A percentile compares a stretch with the other conserved stretches of the same genome.
These are phyloP conservation scores for Danio choprae DNA, from an alignment of 2,797 vertebrate genomes.

Conservation along the genomic window DNA sequence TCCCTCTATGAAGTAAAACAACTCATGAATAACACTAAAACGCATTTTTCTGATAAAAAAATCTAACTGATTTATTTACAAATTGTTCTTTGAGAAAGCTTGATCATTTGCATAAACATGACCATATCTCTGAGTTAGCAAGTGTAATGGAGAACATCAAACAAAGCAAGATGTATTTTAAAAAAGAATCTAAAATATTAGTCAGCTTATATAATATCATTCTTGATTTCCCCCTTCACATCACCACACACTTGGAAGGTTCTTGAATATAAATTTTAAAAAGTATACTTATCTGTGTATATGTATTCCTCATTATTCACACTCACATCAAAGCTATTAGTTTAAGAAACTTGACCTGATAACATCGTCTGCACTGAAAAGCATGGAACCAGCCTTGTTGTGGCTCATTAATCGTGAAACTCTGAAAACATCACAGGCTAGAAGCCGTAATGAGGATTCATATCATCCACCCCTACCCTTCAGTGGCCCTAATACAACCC, in stretches of 20 bases:
- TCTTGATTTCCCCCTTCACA: slow-evolving; percentile 17
- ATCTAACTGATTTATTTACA: slow-evolving; percentile 1
- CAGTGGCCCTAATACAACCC: slow-evolving; percentile 10
- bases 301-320: slow-evolving; percentile 68
- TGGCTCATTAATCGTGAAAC: slow-evolving; percentile 63
- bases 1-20: neutral
- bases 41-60: neutral
- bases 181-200: slow-evolving; percentile 33
- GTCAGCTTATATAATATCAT: slow-evolving; percentile 1
- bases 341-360: slow-evolving; percentile 71
- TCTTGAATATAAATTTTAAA: slow-evolving; percentile 45
- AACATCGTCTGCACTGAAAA: slow-evolving; percentile 71
- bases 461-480: slow-evolving; percentile 18
- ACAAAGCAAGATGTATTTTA: slow-evolving; percentile 1
- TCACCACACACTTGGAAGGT: slow-evolving; percentile 14
- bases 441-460: slow-evolving; percentile 21
- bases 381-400: slow-evolving; percentile 66
- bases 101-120: slow-evolving; percentile 31
- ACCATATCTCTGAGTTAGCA: neutral
- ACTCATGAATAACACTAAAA: neutral
- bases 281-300: slow-evolving; percentile 18
- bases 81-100: slow-evolving; percentile 10
- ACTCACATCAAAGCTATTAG: slow-evolving; percentile 73
- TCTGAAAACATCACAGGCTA: slow-evolving; percentile 43
- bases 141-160: slow-evolving; percentile 35